Evolutionary conservation across 1,140 invertebrate genomes (phyloP), one percentile per base, ranked within the genome.

Genomic region (Sminthurides bifidus): DNA sequence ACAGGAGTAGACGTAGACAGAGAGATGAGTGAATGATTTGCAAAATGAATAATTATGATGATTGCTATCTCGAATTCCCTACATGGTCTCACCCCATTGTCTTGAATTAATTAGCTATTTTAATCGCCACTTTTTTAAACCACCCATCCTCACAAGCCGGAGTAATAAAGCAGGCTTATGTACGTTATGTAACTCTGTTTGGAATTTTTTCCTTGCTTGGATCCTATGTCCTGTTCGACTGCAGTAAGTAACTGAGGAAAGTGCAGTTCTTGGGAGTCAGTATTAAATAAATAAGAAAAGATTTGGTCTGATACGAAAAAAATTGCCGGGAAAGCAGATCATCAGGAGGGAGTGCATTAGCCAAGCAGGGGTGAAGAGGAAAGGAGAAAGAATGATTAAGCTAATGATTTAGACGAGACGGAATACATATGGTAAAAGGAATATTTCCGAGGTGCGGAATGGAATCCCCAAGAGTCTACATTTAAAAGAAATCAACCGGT

Each of bases 401-500:
- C 6, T 23, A 31, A 52, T 35, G 33, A 48, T 44, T 19, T 58
- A 46, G 48, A 52, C 46, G 30, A 58, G 53, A 58, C 46, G 56
- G 41, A 46, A 35, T 29, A 52, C 37, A n/a, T n/a, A n/a, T n/a
- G n/a, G n/a, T 35, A n/a, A n/a, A 35, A n/a, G 8, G 8, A 35
- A 35, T 10, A 6, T 33, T 5, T 12, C 12, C 5, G n/a, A n/a
- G n/a, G n/a, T 35, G 23, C 21, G 38, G 40, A 55, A 37, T 52
- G 29, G 38, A 52, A 53, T 56, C 48, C 58, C 58, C 58, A 24
- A 53, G 58, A 60, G 58, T 56, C 49, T 54, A 56, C 50, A 60
- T 60, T 60, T 60, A 60, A 60, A 60, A 60, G 48, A 56, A 60
- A 60, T 60, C 58, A 60, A 60, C 40, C 44, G 50, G 52, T 53